Percentiles rank a stretch among this genome's conserved stretches.
Evolutionary conservation across 2,888 invertebrate species (phyloP).

Genomic region (Heliconius aoede): DNA sequence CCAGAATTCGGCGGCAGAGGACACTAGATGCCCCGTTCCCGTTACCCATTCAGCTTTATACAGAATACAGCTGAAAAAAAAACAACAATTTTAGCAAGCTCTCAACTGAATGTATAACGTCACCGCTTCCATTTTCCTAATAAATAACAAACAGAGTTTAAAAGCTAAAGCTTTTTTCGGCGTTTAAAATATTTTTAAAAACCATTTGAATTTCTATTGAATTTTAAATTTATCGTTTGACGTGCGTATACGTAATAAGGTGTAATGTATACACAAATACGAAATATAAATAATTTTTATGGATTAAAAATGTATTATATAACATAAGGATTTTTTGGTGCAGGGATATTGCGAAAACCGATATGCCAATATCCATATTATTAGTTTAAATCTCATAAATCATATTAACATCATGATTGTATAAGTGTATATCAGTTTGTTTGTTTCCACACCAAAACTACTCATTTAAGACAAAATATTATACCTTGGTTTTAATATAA

Average conservation of each 20-base stretch:
- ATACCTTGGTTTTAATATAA: too few species aligned
- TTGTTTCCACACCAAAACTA: too few species aligned
- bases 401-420: too few species aligned
- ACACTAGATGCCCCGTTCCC: neutral
- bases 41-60: neutral
- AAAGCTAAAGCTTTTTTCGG: conserved; percentile 16
- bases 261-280: conserved; percentile 23
- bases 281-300: conserved; percentile 17
- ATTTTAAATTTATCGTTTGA: conserved; percentile 23
- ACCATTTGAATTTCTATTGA: conserved; percentile 26
- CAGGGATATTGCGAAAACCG: neutral
- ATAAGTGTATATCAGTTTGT: too few species aligned
- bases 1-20: neutral
- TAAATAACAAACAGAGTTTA: neutral
- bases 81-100: neutral
- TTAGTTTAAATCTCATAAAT: neutral
- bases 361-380: neutral
- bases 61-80: neutral
- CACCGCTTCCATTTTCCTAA: neutral
- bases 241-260: conserved; percentile 25
- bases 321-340: neutral
- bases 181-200: conserved; percentile 12
- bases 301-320: conserved; percentile 1
- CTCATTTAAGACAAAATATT: too few species aligned
- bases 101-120: neutral